These are phyloP conservation scores for Arenicola marina DNA, from an alignment of 2,888 invertebrate species.

Conservation along the genomic window DNA sequence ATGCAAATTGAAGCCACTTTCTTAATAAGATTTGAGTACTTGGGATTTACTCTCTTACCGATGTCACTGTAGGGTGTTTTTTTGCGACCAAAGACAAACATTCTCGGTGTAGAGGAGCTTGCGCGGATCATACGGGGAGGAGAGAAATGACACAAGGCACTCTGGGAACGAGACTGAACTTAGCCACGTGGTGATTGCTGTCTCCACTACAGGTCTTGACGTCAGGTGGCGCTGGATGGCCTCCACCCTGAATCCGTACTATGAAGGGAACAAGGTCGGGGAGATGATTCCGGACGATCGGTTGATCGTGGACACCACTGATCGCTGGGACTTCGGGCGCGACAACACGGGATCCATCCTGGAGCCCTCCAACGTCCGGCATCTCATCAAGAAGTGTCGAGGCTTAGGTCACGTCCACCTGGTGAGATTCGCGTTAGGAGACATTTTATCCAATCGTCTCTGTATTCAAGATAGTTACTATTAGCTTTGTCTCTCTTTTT, in stretches of 20 bases:
- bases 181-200: too few species aligned
- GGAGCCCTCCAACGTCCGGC: conserved; percentile 71
- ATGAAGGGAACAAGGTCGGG: conserved; percentile 79
- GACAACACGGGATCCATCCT: conserved; percentile 87
- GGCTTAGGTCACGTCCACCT: conserved; percentile 34
- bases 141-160: too few species aligned
- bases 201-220: conserved; percentile 36
- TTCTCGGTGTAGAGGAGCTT: too few species aligned
- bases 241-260: conserved; percentile 86
- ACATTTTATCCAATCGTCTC: neutral
- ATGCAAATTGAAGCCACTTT: too few species aligned
- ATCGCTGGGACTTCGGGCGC: conserved; percentile 84
- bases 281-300: conserved; percentile 84
- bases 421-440: conserved; percentile 34
- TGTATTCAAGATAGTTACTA: too few species aligned
- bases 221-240: conserved; percentile 84
- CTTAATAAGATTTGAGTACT: too few species aligned
- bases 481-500: too few species aligned
- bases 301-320: conserved; percentile 73
- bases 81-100: too few species aligned
- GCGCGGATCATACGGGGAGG: too few species aligned
- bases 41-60: too few species aligned
- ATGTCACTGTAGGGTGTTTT: too few species aligned
- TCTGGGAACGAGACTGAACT: too few species aligned
- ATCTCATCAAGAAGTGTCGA: conserved; percentile 58